Evolutionary conservation across 2,888 invertebrate genomes (phyloP), one percentile per base, ranked within the genome.

Genomic region (Elaeidobius kamerunicus): DNA sequence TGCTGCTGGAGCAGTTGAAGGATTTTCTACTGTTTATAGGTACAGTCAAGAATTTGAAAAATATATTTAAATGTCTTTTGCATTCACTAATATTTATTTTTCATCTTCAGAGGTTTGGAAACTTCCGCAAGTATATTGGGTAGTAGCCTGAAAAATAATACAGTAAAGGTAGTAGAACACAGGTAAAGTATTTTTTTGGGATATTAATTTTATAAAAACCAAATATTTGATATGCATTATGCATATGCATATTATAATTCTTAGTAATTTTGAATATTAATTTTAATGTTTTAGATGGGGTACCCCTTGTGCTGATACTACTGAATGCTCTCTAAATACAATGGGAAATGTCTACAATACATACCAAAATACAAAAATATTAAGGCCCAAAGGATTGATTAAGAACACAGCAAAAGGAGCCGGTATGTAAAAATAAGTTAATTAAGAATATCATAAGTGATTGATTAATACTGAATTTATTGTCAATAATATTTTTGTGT

Each of bases 141-240:
- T 6, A 70, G 66, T 27, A 81, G 74, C 65, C 68, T 89, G 17
- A 81, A 85, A 42, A 76, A 84, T 60, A 87, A 88, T 69, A 88
- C 88, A 1, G 87, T 88, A 1, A 79, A 81, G 64, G 79, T 88
- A 47, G 85, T 89, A 32, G 76, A 83, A 61, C 82, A 88, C 66
- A 86, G 82, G 86, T 88, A 74, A n/a, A n/a, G n/a, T n/a, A n/a
- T n/a, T n/a, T n/a, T n/a, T n/a, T n/a, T n/a, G n/a, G n/a, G n/a
- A n/a, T n/a, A n/a, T n/a, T n/a, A n/a, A n/a, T n/a, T n/a, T n/a
- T n/a, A n/a, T n/a, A n/a, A n/a, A n/a, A n/a, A n/a, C n/a, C n/a
- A n/a, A n/a, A n/a, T n/a, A n/a, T n/a, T n/a, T n/a, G n/a, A n/a
- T n/a, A n/a, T n/a, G n/a, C n/a, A n/a, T n/a, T n/a, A n/a, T n/a